Conservation (phyloP, 2,113 vertebrate species). For the Triplophysa dalaica region DNA sequence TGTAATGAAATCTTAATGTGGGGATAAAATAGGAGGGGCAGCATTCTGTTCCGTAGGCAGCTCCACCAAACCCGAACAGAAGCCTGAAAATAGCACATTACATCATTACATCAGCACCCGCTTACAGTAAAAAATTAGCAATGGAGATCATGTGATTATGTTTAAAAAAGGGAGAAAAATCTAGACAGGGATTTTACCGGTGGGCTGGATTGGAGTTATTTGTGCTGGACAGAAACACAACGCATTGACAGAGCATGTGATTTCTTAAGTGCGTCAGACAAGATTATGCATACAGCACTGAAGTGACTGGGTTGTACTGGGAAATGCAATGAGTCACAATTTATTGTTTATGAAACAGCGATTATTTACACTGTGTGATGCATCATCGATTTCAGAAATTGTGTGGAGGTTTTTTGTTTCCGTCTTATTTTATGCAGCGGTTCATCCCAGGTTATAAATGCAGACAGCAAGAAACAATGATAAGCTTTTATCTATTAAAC, state of each 20-base stretch:
- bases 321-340: constrained; percentile 30
- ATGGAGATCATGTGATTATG: background rate
- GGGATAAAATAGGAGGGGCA: constrained; percentile 1
- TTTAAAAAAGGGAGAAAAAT: background rate
- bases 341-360: constrained; percentile 27
- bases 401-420: constrained; percentile 13
- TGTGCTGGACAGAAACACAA: background rate
- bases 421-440: constrained; percentile 15
- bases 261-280: background rate
- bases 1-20: constrained; percentile 31
- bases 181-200: background rate
- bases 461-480: constrained; percentile 53
- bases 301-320: constrained; percentile 5
- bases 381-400: constrained; percentile 31
- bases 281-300: constrained; percentile 8
- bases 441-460: constrained; percentile 51
- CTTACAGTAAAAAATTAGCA: constrained; percentile 9
- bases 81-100: constrained; percentile 6
- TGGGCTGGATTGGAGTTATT: background rate
- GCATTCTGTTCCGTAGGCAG: background rate
- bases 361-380: constrained; percentile 18
- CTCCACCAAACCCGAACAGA: constrained; percentile 17
- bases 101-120: constrained; percentile 11
- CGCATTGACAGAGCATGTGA: background rate
- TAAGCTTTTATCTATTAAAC: constrained; percentile 61